Evolutionary conservation across 2,113 vertebrate species (phyloP), one percentile per base, ranked within the genome.

Genomic region (Elephas maximus): DNA sequence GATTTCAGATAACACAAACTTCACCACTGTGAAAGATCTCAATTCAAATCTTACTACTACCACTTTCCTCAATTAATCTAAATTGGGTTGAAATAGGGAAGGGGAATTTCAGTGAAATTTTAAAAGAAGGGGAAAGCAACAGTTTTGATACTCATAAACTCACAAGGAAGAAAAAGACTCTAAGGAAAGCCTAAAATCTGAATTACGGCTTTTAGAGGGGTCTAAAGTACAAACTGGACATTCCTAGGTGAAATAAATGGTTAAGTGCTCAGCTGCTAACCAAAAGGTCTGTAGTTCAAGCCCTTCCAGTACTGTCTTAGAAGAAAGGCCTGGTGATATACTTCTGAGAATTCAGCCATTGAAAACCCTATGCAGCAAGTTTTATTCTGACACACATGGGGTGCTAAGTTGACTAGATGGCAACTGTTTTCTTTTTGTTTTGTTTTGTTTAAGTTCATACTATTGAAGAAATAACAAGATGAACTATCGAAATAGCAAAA

Each of bases 51-150:
- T 79, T 76, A 92, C 92, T 69, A 74, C 44, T 12, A 76, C 10
- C 9, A 14, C 26, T 4, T 92, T 88, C 24, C 28, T 93, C 65
- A 78, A 24, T 77, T 87, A 87, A 53, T 9, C 81, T 73, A 71
- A n/a, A 88, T 57, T 92, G 23, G 11, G 11, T 81, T 90, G 23
- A 96, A 93, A 93, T 51, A 17, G 11, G 28, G 11, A 80, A 94
- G 33, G 37, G 7, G 11, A 74, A 44, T 92, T 92, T 89, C 17
- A 69, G 11, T 41, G 37, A 51, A 71, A 53, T 85, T 28, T 57
- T 45, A 60, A 78, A 63, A 76, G 11, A 7, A 28, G 18, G 24
- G 11, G 45, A 78, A 93, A n/a, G 11, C 17, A 85, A 5, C 45
- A 14, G 24, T 53, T 89, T 83, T 86, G 11, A 67, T 81, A 88